Evolutionary conservation across 64 coral and sea anemone species (phyloP).

Genomic region (Stylophora pistillata): DNA sequence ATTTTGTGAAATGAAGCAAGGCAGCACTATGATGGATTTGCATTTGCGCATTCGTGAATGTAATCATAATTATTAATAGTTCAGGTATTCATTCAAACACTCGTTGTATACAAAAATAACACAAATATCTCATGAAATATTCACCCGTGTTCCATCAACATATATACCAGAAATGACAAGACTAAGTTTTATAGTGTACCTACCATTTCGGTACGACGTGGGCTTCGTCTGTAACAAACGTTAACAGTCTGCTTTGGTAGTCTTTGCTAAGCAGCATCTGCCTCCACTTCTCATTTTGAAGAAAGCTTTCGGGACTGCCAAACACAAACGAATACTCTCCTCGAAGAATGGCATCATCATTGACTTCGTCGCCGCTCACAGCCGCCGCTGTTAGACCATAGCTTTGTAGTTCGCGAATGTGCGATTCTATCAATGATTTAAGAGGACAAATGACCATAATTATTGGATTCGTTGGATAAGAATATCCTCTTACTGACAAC

Average conservation of each 20-base stretch:
- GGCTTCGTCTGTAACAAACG: background rate
- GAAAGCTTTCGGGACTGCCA: conserved; percentile 39
- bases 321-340: conserved; percentile 43
- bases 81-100: no score
- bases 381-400: background rate
- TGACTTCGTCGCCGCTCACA: conserved; percentile 35
- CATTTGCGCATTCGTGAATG: no score
- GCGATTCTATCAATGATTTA: no score
- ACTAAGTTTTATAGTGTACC: background rate
- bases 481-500: no score
- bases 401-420: background rate
- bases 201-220: conserved; percentile 18
- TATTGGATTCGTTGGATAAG: no score
- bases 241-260: background rate
- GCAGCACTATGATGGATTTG: no score
- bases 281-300: conserved; percentile 49
- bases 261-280: background rate
- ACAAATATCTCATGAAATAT: background rate
- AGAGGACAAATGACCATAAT: no score
- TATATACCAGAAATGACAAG: background rate
- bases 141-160: background rate
- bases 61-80: no score
- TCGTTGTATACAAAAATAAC: no score
- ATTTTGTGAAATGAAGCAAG: no score
- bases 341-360: conserved; percentile 11